Conservation (phyloP, 2,797 vertebrate species). For the Tapirus indicus region DNA sequence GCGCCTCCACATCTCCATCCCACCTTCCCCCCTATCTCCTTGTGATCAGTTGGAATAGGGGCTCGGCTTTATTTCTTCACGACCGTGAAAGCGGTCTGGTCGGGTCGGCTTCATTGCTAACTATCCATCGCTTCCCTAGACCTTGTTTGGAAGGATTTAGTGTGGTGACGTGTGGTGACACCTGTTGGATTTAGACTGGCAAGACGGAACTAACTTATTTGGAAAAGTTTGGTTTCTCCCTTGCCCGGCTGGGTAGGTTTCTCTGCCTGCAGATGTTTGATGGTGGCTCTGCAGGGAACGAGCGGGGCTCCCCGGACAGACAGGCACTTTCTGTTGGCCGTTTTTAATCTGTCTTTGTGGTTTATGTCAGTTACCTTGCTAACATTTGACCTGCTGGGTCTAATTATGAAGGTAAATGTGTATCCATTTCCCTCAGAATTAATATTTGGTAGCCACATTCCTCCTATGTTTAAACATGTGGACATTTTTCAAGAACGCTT, state of each 20-base stretch:
- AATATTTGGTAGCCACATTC: neutral
- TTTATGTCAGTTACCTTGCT: conserved; percentile 30
- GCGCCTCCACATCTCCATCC: neutral
- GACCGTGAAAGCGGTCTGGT: neutral
- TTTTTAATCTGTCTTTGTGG: conserved; percentile 28
- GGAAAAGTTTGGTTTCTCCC: conserved; percentile 71
- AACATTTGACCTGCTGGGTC: conserved; percentile 23
- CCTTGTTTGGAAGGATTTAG: neutral
- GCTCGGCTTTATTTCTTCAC: neutral
- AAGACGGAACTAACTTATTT: conserved; percentile 41
- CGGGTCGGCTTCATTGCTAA: neutral
- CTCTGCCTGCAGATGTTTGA: conserved; percentile 29
- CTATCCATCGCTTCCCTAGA: neutral
- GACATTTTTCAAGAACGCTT: conserved; percentile 14
- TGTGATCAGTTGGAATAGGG: neutral
- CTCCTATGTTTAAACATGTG: conserved; percentile 42
- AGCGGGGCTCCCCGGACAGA: neutral
- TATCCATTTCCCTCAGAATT: neutral
- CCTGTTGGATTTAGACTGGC: conserved; percentile 74
- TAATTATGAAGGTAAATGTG: conserved; percentile 33
- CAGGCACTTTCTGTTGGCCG: neutral
- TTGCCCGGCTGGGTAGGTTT: neutral
- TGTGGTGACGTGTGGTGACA: conserved; percentile 65
- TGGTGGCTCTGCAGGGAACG: neutral
- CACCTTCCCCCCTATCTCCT: neutral